Evolutionary conservation across 2,888 invertebrate genomes (phyloP), one percentile per base, ranked within the genome.

Genomic region (Chironomus tentans): DNA sequence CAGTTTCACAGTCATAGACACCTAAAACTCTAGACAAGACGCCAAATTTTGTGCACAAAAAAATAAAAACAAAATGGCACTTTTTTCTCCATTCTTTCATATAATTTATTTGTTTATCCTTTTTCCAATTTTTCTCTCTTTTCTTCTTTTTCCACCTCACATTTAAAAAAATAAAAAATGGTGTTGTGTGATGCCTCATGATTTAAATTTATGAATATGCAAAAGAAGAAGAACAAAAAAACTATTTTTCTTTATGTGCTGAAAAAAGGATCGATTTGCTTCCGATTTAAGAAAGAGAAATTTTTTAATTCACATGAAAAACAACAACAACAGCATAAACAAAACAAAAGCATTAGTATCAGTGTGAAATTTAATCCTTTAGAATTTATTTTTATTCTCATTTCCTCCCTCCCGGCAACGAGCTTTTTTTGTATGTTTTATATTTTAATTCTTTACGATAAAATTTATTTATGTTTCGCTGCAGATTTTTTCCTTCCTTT

Each of bases 31-130:
- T n/a, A n/a, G n/a, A n/a, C n/a, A n/a, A n/a, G n/a, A n/a, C n/a
- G n/a, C n/a, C n/a, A n/a, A n/a, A n/a, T n/a, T n/a, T n/a, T 38
- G 7, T 38, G 2, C 10, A 2, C 38, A 38, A 10, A 10, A 38
- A 65, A 24, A 38, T 68, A n/a, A 28, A 68, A 28, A n/a, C 28
- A 15, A n/a, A n/a, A n/a, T n/a, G n/a, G n/a, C n/a, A 28, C 38
- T n/a, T 28, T 38, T 68, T n/a, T 15, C 15, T 68, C 38, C 7
- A 13, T 38, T 65, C 24, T 24, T 13, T 65, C 65, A 15, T 1
- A 68, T 68, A 68, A 68, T 68, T 68, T 68, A 68, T 68, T 68
- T 68, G 68, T 68, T 68, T 68, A 68, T 68, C 68, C 68, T 68
- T 68, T 15, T 50, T 56, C 5, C 18, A n/a, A 2, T n/a, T n/a